phyloP scores from a whole-genome alignment of 2,797 vertebrate genomes.

The Eutrigla gurnardus region DNA sequence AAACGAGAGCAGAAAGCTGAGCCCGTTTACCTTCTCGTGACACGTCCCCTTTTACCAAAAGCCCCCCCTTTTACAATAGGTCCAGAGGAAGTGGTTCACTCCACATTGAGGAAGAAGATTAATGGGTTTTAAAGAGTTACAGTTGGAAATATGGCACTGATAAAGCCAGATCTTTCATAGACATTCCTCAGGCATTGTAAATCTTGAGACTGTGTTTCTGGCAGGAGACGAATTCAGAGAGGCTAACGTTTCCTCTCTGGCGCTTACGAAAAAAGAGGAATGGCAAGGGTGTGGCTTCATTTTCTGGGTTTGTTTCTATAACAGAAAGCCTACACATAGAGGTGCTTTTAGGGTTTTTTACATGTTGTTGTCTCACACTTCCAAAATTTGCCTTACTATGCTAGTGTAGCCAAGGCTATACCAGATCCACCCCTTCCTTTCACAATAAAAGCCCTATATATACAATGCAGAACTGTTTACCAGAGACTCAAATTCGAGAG shows the following conservation, averaged over 20 bases:
- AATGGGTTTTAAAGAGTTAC: conserved; percentile 41
- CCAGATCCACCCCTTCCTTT: not conserved
- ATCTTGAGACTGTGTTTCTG: conserved; percentile 52
- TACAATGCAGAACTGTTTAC: no score
- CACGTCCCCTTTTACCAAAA: conserved; percentile 4
- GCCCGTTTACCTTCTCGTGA: conserved; percentile 6
- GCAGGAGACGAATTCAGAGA: conserved; percentile 41
- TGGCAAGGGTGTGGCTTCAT: conserved; percentile 31
- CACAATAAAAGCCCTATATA: not conserved
- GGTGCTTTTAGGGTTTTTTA: not conserved
- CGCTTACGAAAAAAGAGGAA: conserved; percentile 26
- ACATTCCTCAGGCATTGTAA: conserved; percentile 69
- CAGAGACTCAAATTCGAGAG: no score
- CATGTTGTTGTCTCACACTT: not conserved
- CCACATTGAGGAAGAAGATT: conserved; percentile 33
- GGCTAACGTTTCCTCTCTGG: conserved; percentile 47
- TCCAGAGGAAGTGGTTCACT: conserved; percentile 39
- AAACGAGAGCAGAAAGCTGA: conserved; percentile 12
- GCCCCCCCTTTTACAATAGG: conserved; percentile 34
- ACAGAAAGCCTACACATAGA: not conserved
- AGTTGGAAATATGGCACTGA: conserved; percentile 47
- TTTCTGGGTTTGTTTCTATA: not conserved
- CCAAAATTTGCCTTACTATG: not conserved
- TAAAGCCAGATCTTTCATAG: conserved; percentile 56
- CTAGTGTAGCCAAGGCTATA: not conserved